Conservation (phyloP, 2,113 vertebrate species). For the Enhydra lutris region DNA sequence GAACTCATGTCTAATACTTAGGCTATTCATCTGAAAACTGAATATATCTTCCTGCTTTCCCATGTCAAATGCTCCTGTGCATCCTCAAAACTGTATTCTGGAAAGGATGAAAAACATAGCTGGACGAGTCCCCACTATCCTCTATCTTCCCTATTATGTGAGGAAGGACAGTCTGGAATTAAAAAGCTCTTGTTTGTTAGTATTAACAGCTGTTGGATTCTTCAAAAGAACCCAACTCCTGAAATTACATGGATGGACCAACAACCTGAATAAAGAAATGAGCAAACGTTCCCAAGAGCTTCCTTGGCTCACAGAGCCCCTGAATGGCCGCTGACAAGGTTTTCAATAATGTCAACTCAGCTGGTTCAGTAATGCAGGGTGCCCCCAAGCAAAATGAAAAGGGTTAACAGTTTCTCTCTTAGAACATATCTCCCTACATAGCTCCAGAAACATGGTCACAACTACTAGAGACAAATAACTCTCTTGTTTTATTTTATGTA, state of each 20-base stretch:
- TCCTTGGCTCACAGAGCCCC: slow-evolving; percentile 67
- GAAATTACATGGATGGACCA: slow-evolving; percentile 74
- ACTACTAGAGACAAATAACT: slow-evolving; percentile 75
- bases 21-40: slow-evolving; percentile 26
- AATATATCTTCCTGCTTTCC: slow-evolving; percentile 17
- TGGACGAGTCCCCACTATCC: slow-evolving; percentile 8
- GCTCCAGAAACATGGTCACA: slow-evolving; percentile 81
- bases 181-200: slow-evolving; percentile 67
- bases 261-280: slow-evolving; percentile 76
- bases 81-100: neutral
- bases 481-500: slow-evolving; percentile 71
- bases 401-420: slow-evolving; percentile 81
- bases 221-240: slow-evolving; percentile 59
- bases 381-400: slow-evolving; percentile 79
- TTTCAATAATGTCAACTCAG: slow-evolving; percentile 73
- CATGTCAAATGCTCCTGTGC: neutral
- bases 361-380: slow-evolving; percentile 53
- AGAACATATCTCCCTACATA: slow-evolving; percentile 78
- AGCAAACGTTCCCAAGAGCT: slow-evolving; percentile 68
- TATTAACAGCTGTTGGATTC: slow-evolving; percentile 72
- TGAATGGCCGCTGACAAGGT: slow-evolving; percentile 78
- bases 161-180: slow-evolving; percentile 56
- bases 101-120: neutral
- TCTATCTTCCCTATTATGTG: slow-evolving; percentile 47
- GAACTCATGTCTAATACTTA: slow-evolving; percentile 46